phyloP scores from a whole-genome alignment of 2,888 invertebrate genomes.

The Apamea epomidion region DNA sequence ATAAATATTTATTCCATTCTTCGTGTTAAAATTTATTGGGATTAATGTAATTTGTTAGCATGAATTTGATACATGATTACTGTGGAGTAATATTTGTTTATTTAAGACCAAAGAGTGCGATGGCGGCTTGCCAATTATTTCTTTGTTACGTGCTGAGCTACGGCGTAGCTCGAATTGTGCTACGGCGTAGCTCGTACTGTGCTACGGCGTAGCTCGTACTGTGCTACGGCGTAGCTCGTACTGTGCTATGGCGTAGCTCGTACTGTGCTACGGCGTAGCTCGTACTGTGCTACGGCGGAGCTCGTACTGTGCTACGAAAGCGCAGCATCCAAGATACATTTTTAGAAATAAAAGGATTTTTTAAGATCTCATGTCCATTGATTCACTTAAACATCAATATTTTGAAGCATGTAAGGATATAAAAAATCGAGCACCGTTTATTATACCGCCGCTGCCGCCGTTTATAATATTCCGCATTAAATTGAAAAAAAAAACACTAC shows the following conservation, averaged over 20 bases:
- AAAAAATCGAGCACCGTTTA: background rate
- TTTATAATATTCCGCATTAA: background rate
- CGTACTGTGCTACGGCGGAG: no score
- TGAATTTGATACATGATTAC: background rate
- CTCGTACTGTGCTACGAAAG: background rate
- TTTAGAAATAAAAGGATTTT: no score
- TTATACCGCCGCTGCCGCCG: no score
- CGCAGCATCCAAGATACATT: no score
- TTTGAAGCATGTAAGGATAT: background rate
- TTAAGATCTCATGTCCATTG: background rate
- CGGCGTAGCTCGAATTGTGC: background rate
- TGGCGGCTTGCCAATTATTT: background rate
- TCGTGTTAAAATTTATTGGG: background rate
- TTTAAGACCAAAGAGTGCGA: background rate
- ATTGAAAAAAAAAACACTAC: no score
- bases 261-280: background rate
- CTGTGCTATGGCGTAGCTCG: background rate
- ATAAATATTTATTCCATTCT: conserved; percentile 2
- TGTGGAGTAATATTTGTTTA: background rate
- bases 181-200: background rate
- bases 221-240: no score
- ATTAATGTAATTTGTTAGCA: background rate
- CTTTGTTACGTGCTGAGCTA: background rate
- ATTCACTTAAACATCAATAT: background rate
- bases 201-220: background rate